A percentile compares a stretch with the other conserved stretches of the same genome.
These are phyloP conservation scores for Burhinus bistriatus DNA, from an alignment of 2,113 vertebrate genomes.

Conservation along the genomic window DNA sequence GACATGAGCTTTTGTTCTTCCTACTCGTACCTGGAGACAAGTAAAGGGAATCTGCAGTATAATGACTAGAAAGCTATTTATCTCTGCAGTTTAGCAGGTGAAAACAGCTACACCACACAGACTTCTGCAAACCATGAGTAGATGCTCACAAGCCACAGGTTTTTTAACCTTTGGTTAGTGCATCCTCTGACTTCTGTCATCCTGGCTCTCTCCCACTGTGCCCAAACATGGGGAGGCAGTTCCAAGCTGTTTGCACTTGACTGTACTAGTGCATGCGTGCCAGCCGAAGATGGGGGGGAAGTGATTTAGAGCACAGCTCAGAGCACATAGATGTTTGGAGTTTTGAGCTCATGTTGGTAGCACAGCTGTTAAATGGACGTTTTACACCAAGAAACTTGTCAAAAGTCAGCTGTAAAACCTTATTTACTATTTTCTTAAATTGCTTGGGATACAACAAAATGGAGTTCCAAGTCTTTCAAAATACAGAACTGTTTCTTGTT, in stretches of 20 bases:
- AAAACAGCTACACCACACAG: background rate
- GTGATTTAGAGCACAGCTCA: background rate
- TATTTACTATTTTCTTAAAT: background rate
- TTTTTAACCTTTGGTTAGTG: background rate
- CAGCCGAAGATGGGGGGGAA: background rate
- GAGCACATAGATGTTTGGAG: background rate
- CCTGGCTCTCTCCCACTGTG: background rate
- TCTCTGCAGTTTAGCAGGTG: background rate
- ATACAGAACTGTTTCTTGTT: background rate
- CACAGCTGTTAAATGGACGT: background rate
- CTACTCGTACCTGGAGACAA: background rate
- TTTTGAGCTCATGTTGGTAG: background rate
- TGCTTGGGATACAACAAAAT: background rate
- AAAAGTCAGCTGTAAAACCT: background rate
- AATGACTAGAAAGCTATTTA: background rate
- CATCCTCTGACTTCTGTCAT: background rate
- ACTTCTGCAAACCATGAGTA: background rate
- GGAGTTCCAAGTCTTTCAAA: background rate
- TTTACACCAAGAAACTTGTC: background rate
- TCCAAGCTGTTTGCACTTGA: background rate
- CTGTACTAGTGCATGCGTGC: too few relatives aligned
- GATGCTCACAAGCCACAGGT: background rate
- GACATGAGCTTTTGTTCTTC: background rate
- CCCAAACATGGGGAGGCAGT: background rate
- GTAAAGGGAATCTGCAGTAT: background rate